These are phyloP conservation scores for Camponotus vicinus DNA, from an alignment of 1,140 invertebrate species.

Conservation along the genomic window DNA sequence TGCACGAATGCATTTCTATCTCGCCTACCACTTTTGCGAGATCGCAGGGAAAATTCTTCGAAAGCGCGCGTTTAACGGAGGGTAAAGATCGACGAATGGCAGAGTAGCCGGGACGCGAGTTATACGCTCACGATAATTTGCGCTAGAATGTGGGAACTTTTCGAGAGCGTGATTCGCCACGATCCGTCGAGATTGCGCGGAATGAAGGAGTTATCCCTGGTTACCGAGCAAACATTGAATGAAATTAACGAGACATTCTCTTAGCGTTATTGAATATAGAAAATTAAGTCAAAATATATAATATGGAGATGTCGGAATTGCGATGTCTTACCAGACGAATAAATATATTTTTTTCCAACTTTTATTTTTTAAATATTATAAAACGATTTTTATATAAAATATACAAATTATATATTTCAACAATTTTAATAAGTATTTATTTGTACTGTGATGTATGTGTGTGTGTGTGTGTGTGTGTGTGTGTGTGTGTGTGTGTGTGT, in stretches of 20 bases:
- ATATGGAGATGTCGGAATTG: not conserved
- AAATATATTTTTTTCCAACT: not conserved
- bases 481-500: too few relatives aligned
- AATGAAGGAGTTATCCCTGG: constrained; percentile 10
- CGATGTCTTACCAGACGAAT: not conserved
- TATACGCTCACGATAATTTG: constrained; percentile 65
- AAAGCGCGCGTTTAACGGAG: constrained; percentile 57
- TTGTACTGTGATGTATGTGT: not conserved
- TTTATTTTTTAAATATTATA: not conserved
- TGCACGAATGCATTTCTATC: constrained; percentile 51
- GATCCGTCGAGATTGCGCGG: constrained; percentile 8
- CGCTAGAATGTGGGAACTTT: constrained; percentile 59
- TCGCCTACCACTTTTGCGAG: constrained; percentile 51
- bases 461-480: too few relatives aligned
- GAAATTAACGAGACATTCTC: not conserved
- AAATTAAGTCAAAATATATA: not conserved
- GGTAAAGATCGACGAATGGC: constrained; percentile 65
- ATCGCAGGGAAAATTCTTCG: constrained; percentile 55
- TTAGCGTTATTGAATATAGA: not conserved
- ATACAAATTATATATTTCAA: not conserved
- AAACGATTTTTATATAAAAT: not conserved
- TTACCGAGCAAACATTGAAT: not conserved
- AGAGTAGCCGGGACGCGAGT: constrained; percentile 78
- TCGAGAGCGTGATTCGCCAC: constrained; percentile 37
- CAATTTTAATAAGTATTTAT: not conserved